A percentile compares a stretch with the other conserved stretches of the same genome.
These are phyloP conservation scores for Micronycteris hirsuta DNA, from an alignment of 2,113 vertebrate genomes.

Conservation along the genomic window DNA sequence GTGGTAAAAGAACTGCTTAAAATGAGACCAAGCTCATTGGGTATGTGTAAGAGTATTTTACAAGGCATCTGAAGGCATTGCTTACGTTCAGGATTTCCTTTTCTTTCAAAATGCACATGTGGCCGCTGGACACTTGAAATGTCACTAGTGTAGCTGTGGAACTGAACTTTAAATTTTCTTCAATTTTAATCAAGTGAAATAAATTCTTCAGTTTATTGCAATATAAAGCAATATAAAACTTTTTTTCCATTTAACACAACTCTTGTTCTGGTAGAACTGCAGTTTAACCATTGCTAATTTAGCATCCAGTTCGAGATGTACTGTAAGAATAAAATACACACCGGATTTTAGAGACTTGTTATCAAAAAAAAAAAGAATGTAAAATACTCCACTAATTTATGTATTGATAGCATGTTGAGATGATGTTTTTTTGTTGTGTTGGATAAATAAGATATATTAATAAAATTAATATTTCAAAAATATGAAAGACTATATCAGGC, in stretches of 20 bases:
- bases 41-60: slow-evolving; percentile 13
- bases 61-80: not conserved
- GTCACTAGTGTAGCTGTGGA: not conserved
- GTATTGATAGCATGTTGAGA: not conserved
- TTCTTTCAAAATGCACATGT: not conserved
- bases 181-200: not conserved
- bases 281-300: not conserved
- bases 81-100: not conserved
- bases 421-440: not conserved
- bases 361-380: not conserved
- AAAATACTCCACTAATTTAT: not conserved
- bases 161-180: slow-evolving; percentile 1
- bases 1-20: not conserved
- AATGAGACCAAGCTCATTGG: not conserved
- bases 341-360: not conserved
- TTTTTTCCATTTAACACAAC: not conserved
- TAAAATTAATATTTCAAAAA: not conserved
- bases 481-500: not conserved
- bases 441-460: not conserved
- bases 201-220: too few species aligned
- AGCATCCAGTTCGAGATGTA: not conserved
- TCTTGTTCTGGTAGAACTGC: not conserved
- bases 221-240: not conserved
- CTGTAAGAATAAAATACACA: not conserved
- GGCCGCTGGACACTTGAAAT: not conserved